Conservation (phyloP, 2,888 invertebrate genomes). For the Ischnura elegans region DNA sequence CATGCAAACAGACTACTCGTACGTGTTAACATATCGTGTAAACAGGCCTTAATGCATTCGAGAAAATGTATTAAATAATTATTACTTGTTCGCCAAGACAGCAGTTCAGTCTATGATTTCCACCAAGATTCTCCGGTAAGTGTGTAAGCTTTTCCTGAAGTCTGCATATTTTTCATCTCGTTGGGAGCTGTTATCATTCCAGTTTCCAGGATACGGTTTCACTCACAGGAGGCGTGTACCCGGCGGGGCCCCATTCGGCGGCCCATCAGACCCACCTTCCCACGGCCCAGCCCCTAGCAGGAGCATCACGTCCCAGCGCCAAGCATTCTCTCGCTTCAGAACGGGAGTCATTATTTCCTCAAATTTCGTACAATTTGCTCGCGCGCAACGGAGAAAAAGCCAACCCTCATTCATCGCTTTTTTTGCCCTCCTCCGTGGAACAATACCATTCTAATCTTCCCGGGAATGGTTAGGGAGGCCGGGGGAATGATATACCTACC, state of each 20-base stretch:
- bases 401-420: slow-evolving; percentile 22
- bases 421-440: slow-evolving; percentile 48
- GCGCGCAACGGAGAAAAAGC: slow-evolving; percentile 45
- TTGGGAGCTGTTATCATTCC: too few relatives aligned
- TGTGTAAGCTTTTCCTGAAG: too few relatives aligned
- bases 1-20: too few relatives aligned
- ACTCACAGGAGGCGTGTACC: background rate
- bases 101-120: too few relatives aligned
- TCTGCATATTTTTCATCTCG: background rate
- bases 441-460: slow-evolving; percentile 57
- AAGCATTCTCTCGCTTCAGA: slow-evolving; percentile 52
- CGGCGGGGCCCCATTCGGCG: background rate
- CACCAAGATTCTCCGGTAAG: too few relatives aligned
- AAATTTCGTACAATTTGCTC: slow-evolving; percentile 66
- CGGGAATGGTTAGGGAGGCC: background rate
- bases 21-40: too few relatives aligned
- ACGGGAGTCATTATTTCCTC: slow-evolving; percentile 58
- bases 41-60: too few relatives aligned
- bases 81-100: background rate
- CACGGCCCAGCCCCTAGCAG: background rate
- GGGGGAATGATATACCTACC: background rate
- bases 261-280: background rate
- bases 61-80: background rate
- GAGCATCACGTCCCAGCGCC: slow-evolving; percentile 37
- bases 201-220: background rate